phyloP scores from a whole-genome alignment of 2,113 vertebrate species.

The Grus americana region DNA sequence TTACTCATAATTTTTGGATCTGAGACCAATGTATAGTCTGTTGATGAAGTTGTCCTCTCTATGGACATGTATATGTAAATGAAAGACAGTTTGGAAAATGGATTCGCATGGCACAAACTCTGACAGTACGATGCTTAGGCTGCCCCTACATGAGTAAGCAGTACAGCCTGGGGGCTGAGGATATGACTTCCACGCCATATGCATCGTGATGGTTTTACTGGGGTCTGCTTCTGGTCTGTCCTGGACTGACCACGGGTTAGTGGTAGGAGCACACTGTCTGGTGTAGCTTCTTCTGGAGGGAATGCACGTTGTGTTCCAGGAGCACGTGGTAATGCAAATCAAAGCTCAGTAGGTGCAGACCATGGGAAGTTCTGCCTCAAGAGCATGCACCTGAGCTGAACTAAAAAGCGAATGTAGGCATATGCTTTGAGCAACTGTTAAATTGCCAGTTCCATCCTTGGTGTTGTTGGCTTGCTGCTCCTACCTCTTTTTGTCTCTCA shows the following conservation, averaged over 20 bases:
- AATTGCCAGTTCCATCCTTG: neutral
- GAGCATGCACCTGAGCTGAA: neutral
- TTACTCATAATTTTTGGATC: neutral
- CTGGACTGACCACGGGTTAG: no score
- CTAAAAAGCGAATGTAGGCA: neutral
- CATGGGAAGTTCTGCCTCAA: neutral
- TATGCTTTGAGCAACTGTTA: neutral
- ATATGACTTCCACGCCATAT: accelerated
- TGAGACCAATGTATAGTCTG: neutral
- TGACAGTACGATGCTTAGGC: neutral
- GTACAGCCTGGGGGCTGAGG: neutral
- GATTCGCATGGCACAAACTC: neutral
- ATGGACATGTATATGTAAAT: neutral
- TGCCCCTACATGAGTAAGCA: accelerated
- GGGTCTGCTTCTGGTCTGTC: neutral
- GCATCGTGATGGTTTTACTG: neutral
- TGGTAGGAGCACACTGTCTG: accelerated
- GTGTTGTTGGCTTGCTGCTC: neutral
- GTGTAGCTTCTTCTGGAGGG: neutral
- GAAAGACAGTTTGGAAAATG: neutral
- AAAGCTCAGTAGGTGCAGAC: neutral
- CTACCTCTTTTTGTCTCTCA: neutral
- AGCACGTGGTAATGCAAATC: neutral
- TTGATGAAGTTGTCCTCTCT: neutral
- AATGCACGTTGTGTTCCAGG: neutral